Evolutionary conservation across 1,140 invertebrate species (phyloP).

Genomic region (Procambarus virginalis): DNA sequence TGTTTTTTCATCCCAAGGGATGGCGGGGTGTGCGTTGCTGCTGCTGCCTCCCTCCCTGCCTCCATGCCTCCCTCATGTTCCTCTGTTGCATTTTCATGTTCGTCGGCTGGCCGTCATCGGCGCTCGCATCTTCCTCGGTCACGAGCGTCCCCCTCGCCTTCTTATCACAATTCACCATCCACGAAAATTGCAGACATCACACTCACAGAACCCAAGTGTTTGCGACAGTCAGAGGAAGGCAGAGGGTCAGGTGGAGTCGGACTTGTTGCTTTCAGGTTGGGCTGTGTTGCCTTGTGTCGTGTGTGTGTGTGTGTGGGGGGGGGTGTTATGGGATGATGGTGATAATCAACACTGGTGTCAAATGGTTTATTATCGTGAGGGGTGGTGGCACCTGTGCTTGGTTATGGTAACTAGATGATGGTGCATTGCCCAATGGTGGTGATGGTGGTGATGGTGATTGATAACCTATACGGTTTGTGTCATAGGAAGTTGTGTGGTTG

Average conservation of each 20-base stretch:
- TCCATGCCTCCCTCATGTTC: neutral
- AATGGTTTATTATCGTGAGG: neutral
- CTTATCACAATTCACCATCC: conserved; percentile 10
- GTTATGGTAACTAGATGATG: neutral
- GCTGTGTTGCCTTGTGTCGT: neutral
- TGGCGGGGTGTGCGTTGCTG: neutral
- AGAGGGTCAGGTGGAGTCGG: neutral
- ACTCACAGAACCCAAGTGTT: conserved; percentile 3
- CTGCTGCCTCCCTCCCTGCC: neutral
- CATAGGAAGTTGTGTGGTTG: too few relatives aligned
- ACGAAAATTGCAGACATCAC: conserved; percentile 15
- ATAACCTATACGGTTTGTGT: too few relatives aligned
- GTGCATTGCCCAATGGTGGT: neutral
- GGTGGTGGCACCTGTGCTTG: neutral
- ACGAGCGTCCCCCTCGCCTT: neutral
- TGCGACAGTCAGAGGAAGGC: conserved; percentile 10
- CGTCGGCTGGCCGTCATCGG: neutral
- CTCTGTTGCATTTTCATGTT: neutral
- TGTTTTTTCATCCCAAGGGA: neutral
- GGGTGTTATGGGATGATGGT: neutral
- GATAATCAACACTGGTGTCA: neutral
- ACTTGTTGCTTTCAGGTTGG: neutral
- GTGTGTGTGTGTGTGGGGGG: too few relatives aligned
- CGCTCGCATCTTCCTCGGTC: neutral
- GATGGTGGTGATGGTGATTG: too few relatives aligned